Conservation (phyloP, 2,888 invertebrate genomes). For the Drymonia ruficornis region DNA sequence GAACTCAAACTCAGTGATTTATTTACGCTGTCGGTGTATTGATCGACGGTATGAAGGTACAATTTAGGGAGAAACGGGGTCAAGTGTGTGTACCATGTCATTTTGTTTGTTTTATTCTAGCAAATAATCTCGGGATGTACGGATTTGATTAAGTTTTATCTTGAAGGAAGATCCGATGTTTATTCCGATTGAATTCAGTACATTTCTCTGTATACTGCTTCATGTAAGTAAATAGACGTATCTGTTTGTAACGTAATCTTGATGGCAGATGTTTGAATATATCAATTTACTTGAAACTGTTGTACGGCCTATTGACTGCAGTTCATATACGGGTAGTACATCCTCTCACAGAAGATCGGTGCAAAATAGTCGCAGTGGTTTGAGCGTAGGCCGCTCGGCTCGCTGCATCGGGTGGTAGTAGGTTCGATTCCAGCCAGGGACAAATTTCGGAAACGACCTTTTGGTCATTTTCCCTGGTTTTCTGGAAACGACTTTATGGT, state of each 20-base stretch:
- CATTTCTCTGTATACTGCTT: background rate
- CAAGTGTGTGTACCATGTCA: constrained; percentile 68
- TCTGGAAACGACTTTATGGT: no score
- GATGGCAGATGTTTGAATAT: background rate
- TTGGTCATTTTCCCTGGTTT: no score
- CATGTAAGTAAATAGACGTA: background rate
- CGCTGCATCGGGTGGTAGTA: no score
- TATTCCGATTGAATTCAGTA: constrained; percentile 10
- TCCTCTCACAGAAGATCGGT: no score
- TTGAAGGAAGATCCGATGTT: constrained; percentile 32
- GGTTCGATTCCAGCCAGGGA: no score
- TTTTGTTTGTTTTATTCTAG: constrained; percentile 63
- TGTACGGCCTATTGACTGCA: no score
- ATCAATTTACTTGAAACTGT: no score
- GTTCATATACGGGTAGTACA: no score
- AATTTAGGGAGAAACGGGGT: constrained; percentile 72
- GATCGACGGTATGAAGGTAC: constrained; percentile 68
- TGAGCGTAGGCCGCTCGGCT: no score
- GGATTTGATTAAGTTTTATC: constrained; percentile 37
- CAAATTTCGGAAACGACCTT: no score
- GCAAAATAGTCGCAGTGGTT: no score
- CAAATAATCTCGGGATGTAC: constrained; percentile 54
- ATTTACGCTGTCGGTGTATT: constrained; percentile 73
- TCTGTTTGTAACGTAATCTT: background rate
- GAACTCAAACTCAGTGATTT: constrained; percentile 75